Base-by-base conservation (phyloP, 2,888 invertebrate genomes). In the Drosophila antonietae region DNA sequence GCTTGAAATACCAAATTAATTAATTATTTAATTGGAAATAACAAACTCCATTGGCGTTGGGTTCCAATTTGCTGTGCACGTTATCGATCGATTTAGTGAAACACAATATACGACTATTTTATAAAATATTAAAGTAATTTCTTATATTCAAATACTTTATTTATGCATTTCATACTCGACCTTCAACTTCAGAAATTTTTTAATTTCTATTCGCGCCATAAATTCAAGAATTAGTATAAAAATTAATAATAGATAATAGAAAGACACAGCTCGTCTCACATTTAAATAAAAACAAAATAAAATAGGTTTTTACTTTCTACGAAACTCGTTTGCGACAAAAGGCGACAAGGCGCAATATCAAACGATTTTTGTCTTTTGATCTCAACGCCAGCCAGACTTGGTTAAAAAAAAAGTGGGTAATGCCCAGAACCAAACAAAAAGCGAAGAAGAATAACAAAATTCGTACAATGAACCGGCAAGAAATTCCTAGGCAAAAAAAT, bases 251-350 rank as follows among this genome's bases (percentile, higher is more conserved):
- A 68, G 53, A 59, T 63, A 41, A 28, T 28, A 28, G 28, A 28
- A 41, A 41, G 35, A 44, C 69, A 49, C 41, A 31, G 68, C 51
- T 49, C 43, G 52, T 39, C 58, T 43, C 41, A 37, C 7, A 59
- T 41, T 39, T 9, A 6, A 35, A 35, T 53, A 18, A 20, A 33
- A 43, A 35, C 8, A 33, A 1, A 23, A 46, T 23, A 8, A 33
- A 57, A 33, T 41, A 64, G 49, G 74, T 59, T 88, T 88, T 83
- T 85, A 83, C 83, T 83, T 83, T 83, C 83, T 75, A 73, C 72
- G 31, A 46, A 78, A 88, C 83, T 73, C 67, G 80, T 85, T 88
- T 73, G 67, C 57, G 49, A 47, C 47, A 56, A 77, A 83, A 80
- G 83, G 78, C 83, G 88, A 85, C 88, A 85, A 81, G 71, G 63